Base-by-base conservation (phyloP, 1,140 invertebrate genomes). In the Drosophila sp. region DNA sequence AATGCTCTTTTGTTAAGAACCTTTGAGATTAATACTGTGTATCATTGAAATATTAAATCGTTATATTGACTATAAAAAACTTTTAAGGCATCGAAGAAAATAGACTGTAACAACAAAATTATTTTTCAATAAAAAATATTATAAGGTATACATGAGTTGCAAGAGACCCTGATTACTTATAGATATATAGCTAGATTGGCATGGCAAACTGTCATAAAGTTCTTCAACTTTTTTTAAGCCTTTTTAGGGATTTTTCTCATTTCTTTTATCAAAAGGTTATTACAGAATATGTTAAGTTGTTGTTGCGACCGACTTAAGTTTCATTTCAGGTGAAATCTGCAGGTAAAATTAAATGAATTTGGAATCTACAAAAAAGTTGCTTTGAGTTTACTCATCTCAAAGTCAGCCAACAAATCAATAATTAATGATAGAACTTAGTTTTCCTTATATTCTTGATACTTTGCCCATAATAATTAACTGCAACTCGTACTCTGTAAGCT, bases 391-490 rank as follows among this genome's bases (percentile, higher is more conserved):
- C n/a, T 6, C 27, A 21, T 21, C 43, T 5, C 8, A 45, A 45
- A 29, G 13, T 4, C 16, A 50, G 14, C n/a, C 27, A 50, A 43
- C 14, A 43, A 43, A 43, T 16, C 40, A 18, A 43, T 43, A 43
- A 16, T n/a, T 43, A 16, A 7, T 14, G 6, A 4, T 29, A 32
- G 7, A n/a, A 32, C 13, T 50, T 16, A 13, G 25, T 50, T 50
- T 11, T 11, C 21, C 25, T n/a, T 48, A 48, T 27, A 7, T n/a
- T 29, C 43, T 2, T 21, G 8, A 18, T 21, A 21, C 18, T 45
- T 46, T 46, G 46, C n/a, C 7, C 13, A 29, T 32, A 50, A 50
- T 32, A 50, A 50, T 50, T 50, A 50, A 50, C n/a, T 14, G 7
- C 46, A 29, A 29, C n/a, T 25, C 13, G 21, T 38, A 13, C 11